Conservation (phyloP, 2,797 vertebrate species). For the Pseudochirops cupreus region DNA sequence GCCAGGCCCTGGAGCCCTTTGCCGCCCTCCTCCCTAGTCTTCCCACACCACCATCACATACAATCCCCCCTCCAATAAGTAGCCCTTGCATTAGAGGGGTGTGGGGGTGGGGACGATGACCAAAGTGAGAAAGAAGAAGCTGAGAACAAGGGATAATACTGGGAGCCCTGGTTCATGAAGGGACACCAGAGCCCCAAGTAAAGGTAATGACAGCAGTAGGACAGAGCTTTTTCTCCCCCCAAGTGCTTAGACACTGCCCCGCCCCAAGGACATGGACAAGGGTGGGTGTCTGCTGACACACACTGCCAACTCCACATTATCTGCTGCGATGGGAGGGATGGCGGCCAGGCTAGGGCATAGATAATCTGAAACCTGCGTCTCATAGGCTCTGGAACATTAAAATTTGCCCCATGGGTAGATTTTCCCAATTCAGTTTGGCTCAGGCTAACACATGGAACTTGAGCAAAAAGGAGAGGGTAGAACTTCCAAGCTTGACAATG, state of each 20-base stretch:
- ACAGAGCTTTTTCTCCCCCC: neutral
- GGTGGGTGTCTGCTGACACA: neutral
- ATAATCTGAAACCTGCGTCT: neutral
- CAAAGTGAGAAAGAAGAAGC: neutral
- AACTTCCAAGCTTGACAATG: neutral
- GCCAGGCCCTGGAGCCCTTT: conserved; percentile 15
- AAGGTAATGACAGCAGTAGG: neutral
- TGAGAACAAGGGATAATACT: neutral
- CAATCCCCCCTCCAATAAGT: neutral
- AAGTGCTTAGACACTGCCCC: neutral
- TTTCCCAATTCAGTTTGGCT: neutral
- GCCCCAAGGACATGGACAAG: neutral
- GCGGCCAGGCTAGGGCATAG: neutral
- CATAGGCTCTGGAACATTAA: neutral
- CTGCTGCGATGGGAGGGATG: neutral
- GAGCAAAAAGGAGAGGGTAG: neutral
- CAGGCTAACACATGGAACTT: neutral
- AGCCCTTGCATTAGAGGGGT: neutral
- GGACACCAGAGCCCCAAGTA: neutral
- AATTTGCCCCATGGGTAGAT: neutral
- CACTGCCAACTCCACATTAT: neutral
- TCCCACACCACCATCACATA: neutral
- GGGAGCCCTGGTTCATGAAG: neutral
- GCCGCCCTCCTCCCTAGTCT: neutral
- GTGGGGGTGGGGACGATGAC: neutral